Evolutionary conservation across 1,140 invertebrate genomes (phyloP).

Genomic region (Acyrthosiphon pisum): DNA sequence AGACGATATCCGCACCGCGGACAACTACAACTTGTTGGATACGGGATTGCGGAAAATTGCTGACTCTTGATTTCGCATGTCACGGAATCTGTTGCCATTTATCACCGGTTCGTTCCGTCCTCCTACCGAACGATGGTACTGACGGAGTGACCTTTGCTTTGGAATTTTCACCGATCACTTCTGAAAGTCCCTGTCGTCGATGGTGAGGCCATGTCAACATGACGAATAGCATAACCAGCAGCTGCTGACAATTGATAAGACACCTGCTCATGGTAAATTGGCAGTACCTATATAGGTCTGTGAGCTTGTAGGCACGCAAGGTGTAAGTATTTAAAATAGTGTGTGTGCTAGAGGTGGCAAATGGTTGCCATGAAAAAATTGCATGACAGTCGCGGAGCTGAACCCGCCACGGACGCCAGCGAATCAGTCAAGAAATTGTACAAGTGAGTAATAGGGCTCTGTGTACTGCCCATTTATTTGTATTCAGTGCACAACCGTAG

Average conservation of each 20-base stretch:
- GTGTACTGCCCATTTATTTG: background rate
- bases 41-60: background rate
- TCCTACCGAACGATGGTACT: background rate
- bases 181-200: background rate
- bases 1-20: background rate
- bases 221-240: background rate
- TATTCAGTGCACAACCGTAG: background rate
- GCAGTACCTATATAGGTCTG: background rate
- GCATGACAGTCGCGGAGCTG: background rate
- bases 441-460: background rate
- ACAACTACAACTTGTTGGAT: background rate
- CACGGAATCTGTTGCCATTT: background rate
- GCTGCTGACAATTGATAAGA: background rate
- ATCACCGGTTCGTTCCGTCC: background rate
- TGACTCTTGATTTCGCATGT: background rate
- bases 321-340: background rate
- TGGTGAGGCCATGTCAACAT: background rate
- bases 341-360: background rate
- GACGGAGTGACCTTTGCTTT: conserved; percentile 20
- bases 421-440: conserved; percentile 34
- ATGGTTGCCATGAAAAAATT: conserved; percentile 29
- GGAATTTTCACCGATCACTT: background rate
- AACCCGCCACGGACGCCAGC: background rate
- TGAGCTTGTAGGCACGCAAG: background rate
- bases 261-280: background rate